Conservation (phyloP, 92 coral and sea anemone genomes). For the Paragorgia papillata region DNA sequence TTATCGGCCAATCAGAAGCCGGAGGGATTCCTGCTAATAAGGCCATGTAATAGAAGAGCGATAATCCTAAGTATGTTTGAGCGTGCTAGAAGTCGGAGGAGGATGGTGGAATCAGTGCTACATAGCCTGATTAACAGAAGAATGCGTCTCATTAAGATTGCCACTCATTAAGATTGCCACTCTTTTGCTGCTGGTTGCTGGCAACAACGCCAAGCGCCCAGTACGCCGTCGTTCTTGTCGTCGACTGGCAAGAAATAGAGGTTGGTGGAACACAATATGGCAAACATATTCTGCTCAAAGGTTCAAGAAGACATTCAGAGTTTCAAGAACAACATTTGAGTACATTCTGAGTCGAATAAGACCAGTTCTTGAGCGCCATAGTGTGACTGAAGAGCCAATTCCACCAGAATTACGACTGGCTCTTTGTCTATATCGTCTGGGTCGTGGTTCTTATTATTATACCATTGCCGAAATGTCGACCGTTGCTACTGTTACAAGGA, state of each 20-base stretch:
- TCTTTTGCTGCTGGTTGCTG: neutral
- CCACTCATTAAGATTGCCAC: neutral
- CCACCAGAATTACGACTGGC: slow-evolving; percentile 13
- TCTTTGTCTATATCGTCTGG: slow-evolving; percentile 26
- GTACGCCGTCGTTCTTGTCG: slow-evolving; percentile 9
- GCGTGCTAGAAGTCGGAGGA: neutral
- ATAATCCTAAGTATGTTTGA: neutral
- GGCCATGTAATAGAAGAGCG: too few species aligned
- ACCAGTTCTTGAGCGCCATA: slow-evolving; percentile 1
- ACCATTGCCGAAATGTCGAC: slow-evolving; percentile 15
- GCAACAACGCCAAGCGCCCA: neutral
- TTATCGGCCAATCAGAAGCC: too few species aligned
- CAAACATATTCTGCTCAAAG: slow-evolving; percentile 8
- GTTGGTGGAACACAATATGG: slow-evolving; percentile 22
- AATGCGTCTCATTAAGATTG: neutral
- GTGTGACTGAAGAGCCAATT: slow-evolving; percentile 22
- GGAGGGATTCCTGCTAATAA: too few species aligned
- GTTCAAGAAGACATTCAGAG: slow-evolving; percentile 25
- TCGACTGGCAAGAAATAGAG: neutral
- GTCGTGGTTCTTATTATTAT: slow-evolving; percentile 26
- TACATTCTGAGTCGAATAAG: slow-evolving; percentile 10
- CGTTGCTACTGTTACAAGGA: neutral
- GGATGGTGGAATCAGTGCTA: neutral
- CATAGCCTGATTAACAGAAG: neutral
- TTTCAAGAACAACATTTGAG: slow-evolving; percentile 1